Evolutionary conservation across 1,140 invertebrate genomes (phyloP).

Genomic region (Heliconius hermathena): DNA sequence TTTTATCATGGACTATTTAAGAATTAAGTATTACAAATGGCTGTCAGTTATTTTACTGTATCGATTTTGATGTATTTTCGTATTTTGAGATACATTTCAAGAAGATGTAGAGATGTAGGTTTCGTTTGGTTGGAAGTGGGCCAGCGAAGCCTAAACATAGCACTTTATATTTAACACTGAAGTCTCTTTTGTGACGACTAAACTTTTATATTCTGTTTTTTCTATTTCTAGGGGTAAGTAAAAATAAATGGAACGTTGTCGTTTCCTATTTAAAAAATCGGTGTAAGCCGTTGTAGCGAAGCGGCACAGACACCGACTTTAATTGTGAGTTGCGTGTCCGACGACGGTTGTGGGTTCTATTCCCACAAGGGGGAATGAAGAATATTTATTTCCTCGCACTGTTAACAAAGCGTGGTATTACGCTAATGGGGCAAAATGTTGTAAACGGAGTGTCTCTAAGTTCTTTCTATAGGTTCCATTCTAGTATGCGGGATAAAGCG

Average conservation of each 20-base stretch:
- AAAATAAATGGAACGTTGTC: background rate
- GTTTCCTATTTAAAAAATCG: too few species aligned
- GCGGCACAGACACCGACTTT: too few species aligned
- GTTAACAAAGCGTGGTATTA: background rate
- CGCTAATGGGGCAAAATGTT: background rate
- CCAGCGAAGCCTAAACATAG: constrained; percentile 13
- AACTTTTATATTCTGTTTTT: background rate
- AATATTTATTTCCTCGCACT: background rate
- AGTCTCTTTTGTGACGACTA: background rate
- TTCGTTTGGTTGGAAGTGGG: background rate
- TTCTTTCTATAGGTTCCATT: too few species aligned
- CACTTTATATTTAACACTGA: background rate
- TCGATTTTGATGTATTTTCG: background rate
- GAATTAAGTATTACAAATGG: background rate
- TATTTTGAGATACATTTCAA: background rate
- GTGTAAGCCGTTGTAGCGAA: too few species aligned
- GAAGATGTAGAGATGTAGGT: constrained; percentile 4
- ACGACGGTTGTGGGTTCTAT: background rate
- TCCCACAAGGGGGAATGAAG: background rate
- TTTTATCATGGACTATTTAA: background rate
- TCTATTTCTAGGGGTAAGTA: background rate
- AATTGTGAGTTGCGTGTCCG: too few species aligned
- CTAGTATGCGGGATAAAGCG: too few species aligned
- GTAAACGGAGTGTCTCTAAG: too few species aligned
- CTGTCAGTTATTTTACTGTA: background rate